Evolutionary conservation across 2,888 invertebrate species (phyloP), one percentile per base, ranked within the genome.

Genomic region (Ganaspis brasiliensis): DNA sequence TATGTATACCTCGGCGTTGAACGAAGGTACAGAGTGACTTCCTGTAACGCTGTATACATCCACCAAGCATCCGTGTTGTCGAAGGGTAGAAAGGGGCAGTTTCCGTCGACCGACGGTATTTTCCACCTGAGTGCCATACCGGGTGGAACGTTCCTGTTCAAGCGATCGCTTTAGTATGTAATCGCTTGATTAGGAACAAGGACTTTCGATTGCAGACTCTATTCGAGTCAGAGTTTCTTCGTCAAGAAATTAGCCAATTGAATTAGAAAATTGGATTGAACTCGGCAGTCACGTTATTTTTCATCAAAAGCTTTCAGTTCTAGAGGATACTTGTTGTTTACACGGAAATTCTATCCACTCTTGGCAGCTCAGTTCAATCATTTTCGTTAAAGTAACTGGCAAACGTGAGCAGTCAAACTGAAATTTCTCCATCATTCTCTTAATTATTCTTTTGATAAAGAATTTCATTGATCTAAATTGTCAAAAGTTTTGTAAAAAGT

Each of bases 11-110:
- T 73, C 76, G 40, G 83, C 86, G 84, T 86, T 86, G 83, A 83
- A 82, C 86, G 83, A 82, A 87, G 83, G 84, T 81, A 85, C 82
- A 82, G 85, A 83, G 84, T 84, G 84, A 86, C 87, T 87, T 87
- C 85, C 87, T 84, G 87, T 83, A 84, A 84, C 82, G 84, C 83
- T 87, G 83, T 84, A 81, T 85, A 87, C 83, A 83, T 83, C 67
- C 45, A 67, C 21, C 45, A 24, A 67, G 45, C 45, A 67, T 67
- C 81, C 79, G 82, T 74, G 82, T 85, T 83, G 84, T 84, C 85
- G 85, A 85, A 83, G 84, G 85, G 83, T 77, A 78, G 79, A 75
- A 73, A 79, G 79, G 81, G 52, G 10, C 19, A 72, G 72, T 72
- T 72, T 72, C 72, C 72, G 55, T 72, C 72, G 55, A 55, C 55